These are phyloP conservation scores for Drosophila santomea DNA, from an alignment of 1,140 invertebrate species.

Conservation along the genomic window DNA sequence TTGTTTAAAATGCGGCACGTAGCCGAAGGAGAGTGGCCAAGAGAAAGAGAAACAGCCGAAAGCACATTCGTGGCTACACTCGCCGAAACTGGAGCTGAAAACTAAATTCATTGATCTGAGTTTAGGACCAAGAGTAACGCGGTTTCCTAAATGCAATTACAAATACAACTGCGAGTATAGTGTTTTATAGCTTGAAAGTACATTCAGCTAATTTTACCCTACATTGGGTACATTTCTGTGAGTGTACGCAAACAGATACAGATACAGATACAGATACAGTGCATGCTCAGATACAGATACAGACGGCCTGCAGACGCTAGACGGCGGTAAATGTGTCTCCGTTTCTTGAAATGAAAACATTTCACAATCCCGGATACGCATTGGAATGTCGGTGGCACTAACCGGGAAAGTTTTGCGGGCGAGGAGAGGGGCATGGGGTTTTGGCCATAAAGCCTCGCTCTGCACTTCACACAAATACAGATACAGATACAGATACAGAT, in stretches of 20 bases:
- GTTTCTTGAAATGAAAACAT: slow-evolving; percentile 78
- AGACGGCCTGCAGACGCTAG: slow-evolving; percentile 70
- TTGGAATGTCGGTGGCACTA: slow-evolving; percentile 67
- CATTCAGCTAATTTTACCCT: not conserved
- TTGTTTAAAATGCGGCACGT: slow-evolving; percentile 77
- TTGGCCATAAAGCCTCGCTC: slow-evolving; percentile 65
- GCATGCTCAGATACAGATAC: slow-evolving; percentile 39
- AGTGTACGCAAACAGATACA: slow-evolving; percentile 11
- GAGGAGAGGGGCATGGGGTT: slow-evolving; percentile 3
- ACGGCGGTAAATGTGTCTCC: slow-evolving; percentile 68
- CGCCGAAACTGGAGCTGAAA: not conserved
- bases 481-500: slow-evolving; percentile 19
- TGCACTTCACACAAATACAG: slow-evolving; percentile 37
- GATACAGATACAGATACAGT: slow-evolving; percentile 19
- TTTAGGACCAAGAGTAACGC: no score
- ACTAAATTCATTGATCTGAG: no score
- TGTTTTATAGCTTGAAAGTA: no score
- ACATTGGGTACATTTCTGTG: not conserved
- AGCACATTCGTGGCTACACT: slow-evolving; percentile 10
- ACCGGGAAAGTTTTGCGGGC: slow-evolving; percentile 24
- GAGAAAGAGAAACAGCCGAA: slow-evolving; percentile 46
- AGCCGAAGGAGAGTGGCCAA: slow-evolving; percentile 65
- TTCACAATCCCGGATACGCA: slow-evolving; percentile 82
- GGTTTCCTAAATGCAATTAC: no score
- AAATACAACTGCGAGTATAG: no score